Evolutionary conservation across 30 jellyfish, hydroid and myxozoan species (phyloP), one percentile per base, ranked within the genome.

Genomic region (Cassiopea andromeda): DNA sequence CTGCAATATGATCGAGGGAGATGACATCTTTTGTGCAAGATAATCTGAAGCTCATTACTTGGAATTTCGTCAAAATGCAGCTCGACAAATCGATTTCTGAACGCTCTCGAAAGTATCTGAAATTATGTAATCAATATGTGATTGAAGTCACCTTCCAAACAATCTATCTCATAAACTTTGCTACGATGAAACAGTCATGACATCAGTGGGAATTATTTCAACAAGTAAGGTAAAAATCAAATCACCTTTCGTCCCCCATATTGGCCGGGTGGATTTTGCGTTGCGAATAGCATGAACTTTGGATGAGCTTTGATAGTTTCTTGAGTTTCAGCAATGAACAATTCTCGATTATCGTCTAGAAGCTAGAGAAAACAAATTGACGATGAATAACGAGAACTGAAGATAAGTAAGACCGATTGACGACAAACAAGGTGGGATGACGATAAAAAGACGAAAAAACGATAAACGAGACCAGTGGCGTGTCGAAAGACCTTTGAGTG

Each of bases 201-300:
- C 38, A 27, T 27, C 38, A 27, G 38, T 27, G 38, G 38, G 38
- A 27, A 27, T 27, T 27, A 27, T 27, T 27, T 27, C 64, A 54
- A 3, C 64, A 54, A 54, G 12, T 54, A 10, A 54, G 7, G 64
- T 6, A 54, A 3, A 54, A 54, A 54, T 3, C 12, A 27, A 3
- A 54, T 54, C 64, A 89, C 98, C 97, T 97, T 97, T 87, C 99
- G 66, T 10, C 99, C 99, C 1, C 99, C 97, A 87, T 97, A 97
- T 10, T 97, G 94, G 64, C 97, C 96, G 1, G 98, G 98, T 50
- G 99, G 99, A 79, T 97, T 97, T 75, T 97, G 99, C 1, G 99
- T 97, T 48, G 99, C 99, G 87, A 97, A 97, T 50, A 97, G 74
- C 95, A 92, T 85, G 69, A 97, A 97, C 59, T 86, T 86, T 3